Evolutionary conservation across 2,113 vertebrate genomes (phyloP).

Genomic region (Protomyctophum bolini): DNA sequence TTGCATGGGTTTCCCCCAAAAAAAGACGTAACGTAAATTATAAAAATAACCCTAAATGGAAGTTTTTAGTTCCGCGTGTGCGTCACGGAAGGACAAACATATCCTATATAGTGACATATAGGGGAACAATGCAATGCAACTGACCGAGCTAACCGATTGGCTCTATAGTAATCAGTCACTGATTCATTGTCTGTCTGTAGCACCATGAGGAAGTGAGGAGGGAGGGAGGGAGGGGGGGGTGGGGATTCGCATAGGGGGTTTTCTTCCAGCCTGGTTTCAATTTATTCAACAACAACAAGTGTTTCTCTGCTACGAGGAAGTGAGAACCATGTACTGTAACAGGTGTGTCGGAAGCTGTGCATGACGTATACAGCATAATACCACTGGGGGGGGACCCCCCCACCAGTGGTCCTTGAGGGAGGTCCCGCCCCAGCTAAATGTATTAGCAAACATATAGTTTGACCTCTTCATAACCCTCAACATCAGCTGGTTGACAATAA

Average conservation of each 20-base stretch:
- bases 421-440: too few relatives aligned
- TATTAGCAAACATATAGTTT: too few relatives aligned
- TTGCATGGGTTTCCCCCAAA: too few relatives aligned
- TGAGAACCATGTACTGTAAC: constrained; percentile 5
- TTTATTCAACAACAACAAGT: constrained; percentile 38
- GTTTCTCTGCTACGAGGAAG: constrained; percentile 31
- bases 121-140: constrained; percentile 19
- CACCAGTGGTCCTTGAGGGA: too few relatives aligned
- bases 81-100: constrained; percentile 43
- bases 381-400: too few relatives aligned
- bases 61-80: constrained; percentile 15
- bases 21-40: too few relatives aligned
- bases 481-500: too few relatives aligned
- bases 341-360: constrained; percentile 7
- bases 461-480: too few relatives aligned
- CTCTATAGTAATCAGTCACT: constrained; percentile 1
- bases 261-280: constrained; percentile 56
- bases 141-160: constrained; percentile 16
- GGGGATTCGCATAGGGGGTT: constrained; percentile 60
- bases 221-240: constrained; percentile 47
- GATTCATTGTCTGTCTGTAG: background rate
- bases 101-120: constrained; percentile 13
- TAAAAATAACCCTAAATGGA: background rate
- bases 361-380: too few relatives aligned
- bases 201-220: constrained; percentile 53